Evolutionary conservation across 2,888 invertebrate genomes (phyloP).

Genomic region (Nysson spinosus): DNA sequence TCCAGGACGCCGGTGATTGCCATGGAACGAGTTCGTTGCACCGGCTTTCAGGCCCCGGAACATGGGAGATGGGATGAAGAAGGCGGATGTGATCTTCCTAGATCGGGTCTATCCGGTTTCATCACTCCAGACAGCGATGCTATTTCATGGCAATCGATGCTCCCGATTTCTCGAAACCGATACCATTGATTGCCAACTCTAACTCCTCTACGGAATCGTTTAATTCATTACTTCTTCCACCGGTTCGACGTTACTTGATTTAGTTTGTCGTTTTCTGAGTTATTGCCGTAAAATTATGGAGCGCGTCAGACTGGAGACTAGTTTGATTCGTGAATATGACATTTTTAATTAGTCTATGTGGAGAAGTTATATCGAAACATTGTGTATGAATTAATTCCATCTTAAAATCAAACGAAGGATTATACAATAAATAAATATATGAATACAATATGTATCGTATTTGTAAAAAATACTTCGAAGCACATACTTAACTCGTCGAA

Average conservation of each 20-base stretch:
- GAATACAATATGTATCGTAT: too few relatives aligned
- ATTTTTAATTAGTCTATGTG: too few relatives aligned
- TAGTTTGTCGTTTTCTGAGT: background rate
- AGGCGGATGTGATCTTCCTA: constrained; percentile 50
- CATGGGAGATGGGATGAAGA: constrained; percentile 35
- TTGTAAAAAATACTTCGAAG: too few relatives aligned
- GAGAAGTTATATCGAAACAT: too few relatives aligned
- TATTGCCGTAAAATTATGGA: too few relatives aligned
- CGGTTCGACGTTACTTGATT: constrained; percentile 12
- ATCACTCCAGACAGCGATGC: background rate
- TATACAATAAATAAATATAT: too few relatives aligned
- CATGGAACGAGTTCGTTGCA: constrained; percentile 53
- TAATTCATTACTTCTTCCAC: constrained; percentile 39
- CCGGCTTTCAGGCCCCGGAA: constrained; percentile 39
- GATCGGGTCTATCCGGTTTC: constrained; percentile 45
- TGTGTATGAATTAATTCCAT: too few relatives aligned
- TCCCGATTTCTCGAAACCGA: constrained; percentile 35
- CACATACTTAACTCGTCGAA: too few relatives aligned
- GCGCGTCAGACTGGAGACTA: too few relatives aligned
- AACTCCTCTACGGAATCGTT: background rate
- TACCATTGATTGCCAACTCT: constrained; percentile 30
- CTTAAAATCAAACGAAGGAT: too few relatives aligned
- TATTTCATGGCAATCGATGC: constrained; percentile 45
- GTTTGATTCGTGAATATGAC: too few relatives aligned
- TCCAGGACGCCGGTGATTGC: constrained; percentile 27